Base-by-base conservation (phyloP, 2,888 invertebrate genomes). In the Ellobium chinense region DNA sequence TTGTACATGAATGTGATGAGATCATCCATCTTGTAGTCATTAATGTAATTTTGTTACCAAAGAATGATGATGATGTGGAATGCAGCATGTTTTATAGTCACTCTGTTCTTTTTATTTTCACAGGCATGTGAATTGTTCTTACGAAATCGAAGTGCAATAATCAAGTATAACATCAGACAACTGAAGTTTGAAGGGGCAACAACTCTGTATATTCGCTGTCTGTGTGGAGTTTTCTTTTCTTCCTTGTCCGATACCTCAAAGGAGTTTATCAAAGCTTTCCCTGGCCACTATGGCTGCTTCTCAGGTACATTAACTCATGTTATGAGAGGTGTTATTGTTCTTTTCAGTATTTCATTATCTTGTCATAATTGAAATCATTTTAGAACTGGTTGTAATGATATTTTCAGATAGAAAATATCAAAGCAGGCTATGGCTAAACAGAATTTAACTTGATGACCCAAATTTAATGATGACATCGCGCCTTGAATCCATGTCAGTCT, bases 151-250 rank as follows among this genome's bases (percentile, higher is more conserved):
- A 96, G 96, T 90, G 96, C 96, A 83, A 96, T 97, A 76, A 94
- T 97, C 39, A 96, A 96, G 92, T 96, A 96, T 72, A 96, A 96
- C 88, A 94, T 97, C 60, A 96, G 96, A 91, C 95, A 96, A 87
- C 95, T 97, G 77, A 93, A 93, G 87, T 91, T 93, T 81, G 93
- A 93, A 83, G 97, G 97, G 37, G 95, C 97, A 2, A 96, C 96
- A 34, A 95, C 95, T 74, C 95, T 95, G 84, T 97, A 97, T 88
- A 95, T 97, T 39, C 95, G 95, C 88, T 95, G 96, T 93, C 95
- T 97, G 81, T 96, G 96, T 34, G 96, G 96, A 85, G 96, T 97
- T 27, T 97, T 97, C 90, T 97, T 97, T 92, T 96, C 96, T 86
- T 96, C 96, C 91, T 94, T 97, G 87, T 95, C 95, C 82, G 96